Conservation (phyloP, 2,797 vertebrate genomes). For the Hoplostethus atlanticus region DNA sequence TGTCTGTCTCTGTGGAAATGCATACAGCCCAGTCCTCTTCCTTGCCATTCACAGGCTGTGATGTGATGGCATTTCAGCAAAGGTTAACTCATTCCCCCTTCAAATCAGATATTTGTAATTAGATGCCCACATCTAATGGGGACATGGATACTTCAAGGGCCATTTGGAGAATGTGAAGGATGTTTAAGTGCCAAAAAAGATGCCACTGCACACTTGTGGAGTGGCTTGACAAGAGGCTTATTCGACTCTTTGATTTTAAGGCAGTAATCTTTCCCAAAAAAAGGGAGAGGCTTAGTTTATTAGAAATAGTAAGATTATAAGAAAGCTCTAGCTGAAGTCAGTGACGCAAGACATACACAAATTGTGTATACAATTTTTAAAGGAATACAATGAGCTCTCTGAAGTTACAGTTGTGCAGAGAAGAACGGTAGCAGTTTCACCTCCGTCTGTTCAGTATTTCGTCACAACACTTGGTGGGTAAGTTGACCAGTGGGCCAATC, state of each 20-base stretch:
- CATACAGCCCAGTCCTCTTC: slow-evolving; percentile 56
- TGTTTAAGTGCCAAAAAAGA: slow-evolving; percentile 62
- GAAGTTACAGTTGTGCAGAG: too few relatives aligned
- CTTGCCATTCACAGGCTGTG: slow-evolving; percentile 76
- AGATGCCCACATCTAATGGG: slow-evolving; percentile 72
- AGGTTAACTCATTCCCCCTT: slow-evolving; percentile 79
- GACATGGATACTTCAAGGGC: slow-evolving; percentile 58
- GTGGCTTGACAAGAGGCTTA: slow-evolving; percentile 20
- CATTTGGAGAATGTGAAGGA: slow-evolving; percentile 66
- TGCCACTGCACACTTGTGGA: slow-evolving; percentile 44
- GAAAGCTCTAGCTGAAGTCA: too few relatives aligned
- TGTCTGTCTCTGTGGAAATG: slow-evolving; percentile 61
- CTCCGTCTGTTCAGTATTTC: too few relatives aligned
- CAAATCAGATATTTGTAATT: slow-evolving; percentile 81
- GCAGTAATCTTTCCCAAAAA: background rate
- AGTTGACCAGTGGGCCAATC: too few relatives aligned
- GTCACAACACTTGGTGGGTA: too few relatives aligned
- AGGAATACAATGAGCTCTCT: too few relatives aligned
- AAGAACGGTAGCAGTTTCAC: too few relatives aligned
- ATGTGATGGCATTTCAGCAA: slow-evolving; percentile 80
- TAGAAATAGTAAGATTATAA: too few relatives aligned
- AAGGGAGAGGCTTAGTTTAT: too few relatives aligned
- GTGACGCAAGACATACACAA: too few relatives aligned
- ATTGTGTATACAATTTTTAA: too few relatives aligned
- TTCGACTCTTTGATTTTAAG: slow-evolving; percentile 40